Evolutionary conservation across 2,113 vertebrate genomes (phyloP), one percentile per base, ranked within the genome.

Genomic region (Petaurus breviceps): DNA sequence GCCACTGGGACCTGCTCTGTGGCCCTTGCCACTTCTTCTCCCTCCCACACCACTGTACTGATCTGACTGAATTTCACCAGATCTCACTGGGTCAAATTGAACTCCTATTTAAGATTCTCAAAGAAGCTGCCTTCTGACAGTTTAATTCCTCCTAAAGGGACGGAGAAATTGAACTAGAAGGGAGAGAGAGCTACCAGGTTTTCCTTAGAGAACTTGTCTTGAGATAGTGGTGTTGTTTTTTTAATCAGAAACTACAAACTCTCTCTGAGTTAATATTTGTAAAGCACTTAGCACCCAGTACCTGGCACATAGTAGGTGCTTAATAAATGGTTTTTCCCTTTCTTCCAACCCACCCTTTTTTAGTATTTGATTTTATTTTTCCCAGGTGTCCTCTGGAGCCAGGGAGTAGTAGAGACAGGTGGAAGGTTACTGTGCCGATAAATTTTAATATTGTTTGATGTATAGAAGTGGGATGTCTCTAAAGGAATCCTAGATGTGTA

Each of bases 41-140:
- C 6, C 14, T 90, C 91, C 54, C 47, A 2, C 47, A 4, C 47
- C 47, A 68, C 28, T 89, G 77, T 53, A 49, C 92, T 84, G 3
- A 57, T 90, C 51, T 61, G 57, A 52, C 90, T 77, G 57, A 61
- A 53, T 92, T 84, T 91, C 92, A 90, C 68, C 37, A n/a, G n/a
- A 4, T 90, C 19, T 12, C 31, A 61, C 28, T 31, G 8, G 24
- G 57, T 37, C 57, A 68, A 22, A 43, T 22, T 77, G 68, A 50
- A 28, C 53, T 93, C 90, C 93, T 51, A n/a, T 0, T 37, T 43
- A 94, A 89, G 51, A 84, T 94, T n/a, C 28, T 52, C 12, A 51
- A 49, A 94, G 61, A 96, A 68, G 37, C 89, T 91, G 53, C 61
- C 91, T 95, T 24, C n/a, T 11, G 68, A 52, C 92, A 95, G 23